Conservation (phyloP, 2,113 vertebrate species). For the Pyrgilauda ruficollis region DNA sequence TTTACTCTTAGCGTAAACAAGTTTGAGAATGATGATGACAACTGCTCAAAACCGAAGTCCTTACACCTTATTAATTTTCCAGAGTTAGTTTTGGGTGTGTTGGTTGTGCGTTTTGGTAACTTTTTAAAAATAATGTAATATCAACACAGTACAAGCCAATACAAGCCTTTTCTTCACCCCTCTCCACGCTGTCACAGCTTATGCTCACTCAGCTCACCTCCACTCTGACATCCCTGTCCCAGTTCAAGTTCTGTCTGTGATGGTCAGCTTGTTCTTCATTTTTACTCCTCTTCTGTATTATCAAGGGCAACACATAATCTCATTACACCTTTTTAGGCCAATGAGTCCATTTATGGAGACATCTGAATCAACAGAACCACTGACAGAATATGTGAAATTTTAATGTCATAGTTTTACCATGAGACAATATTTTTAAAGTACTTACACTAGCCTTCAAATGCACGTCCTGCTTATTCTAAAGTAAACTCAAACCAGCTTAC, state of each 20-base stretch:
- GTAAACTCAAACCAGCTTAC: background rate
- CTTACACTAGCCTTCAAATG: background rate
- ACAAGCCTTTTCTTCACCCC: background rate
- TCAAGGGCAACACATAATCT: background rate
- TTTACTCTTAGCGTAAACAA: background rate
- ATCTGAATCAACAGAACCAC: background rate
- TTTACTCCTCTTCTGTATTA: background rate
- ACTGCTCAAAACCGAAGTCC: background rate
- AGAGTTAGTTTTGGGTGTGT: background rate
- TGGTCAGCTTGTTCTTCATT: background rate
- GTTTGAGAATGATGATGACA: background rate
- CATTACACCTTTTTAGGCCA: background rate
- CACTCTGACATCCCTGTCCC: background rate
- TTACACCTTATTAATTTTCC: background rate
- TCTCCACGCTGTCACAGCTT: background rate
- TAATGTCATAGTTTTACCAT: background rate
- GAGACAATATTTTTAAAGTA: background rate
- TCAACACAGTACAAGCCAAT: background rate
- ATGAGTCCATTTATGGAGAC: background rate
- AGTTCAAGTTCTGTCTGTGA: background rate
- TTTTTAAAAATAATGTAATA: background rate
- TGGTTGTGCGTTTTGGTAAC: accelerated
- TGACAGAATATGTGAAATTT: background rate
- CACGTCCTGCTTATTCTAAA: background rate
- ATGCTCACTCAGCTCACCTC: background rate